These are phyloP conservation scores for Dicyrtoma fusca DNA, from an alignment of 2,888 invertebrate genomes.

Conservation along the genomic window DNA sequence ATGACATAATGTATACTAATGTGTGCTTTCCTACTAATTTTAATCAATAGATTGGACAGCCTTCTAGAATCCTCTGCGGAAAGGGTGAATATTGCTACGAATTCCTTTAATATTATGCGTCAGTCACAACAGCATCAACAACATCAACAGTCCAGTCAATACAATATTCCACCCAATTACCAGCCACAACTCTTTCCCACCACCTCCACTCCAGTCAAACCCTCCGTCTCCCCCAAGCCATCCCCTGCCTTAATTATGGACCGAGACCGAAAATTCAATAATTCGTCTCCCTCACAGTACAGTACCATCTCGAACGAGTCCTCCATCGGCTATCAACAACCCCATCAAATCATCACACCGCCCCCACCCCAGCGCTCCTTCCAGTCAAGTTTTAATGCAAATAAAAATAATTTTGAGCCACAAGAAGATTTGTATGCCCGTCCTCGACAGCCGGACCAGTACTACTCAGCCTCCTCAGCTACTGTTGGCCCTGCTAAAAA, in stretches of 20 bases:
- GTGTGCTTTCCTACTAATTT: conserved; percentile 2
- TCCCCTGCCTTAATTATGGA: conserved; percentile 40
- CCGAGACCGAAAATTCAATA: conserved; percentile 52
- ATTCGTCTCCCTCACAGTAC: conserved; percentile 51
- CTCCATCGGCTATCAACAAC: conserved; percentile 41
- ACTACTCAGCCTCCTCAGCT: conserved; percentile 50
- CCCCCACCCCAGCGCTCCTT: conserved; percentile 15
- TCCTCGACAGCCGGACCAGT: conserved; percentile 52
- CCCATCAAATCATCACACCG: neutral
- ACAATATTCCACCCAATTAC: conserved; percentile 27
- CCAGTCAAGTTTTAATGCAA: conserved; percentile 31
- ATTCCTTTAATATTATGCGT: conserved; percentile 54
- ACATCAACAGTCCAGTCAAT: conserved; percentile 39
- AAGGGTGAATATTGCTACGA: conserved; percentile 53
- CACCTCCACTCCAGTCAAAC: conserved; percentile 51
- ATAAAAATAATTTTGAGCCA: conserved; percentile 31
- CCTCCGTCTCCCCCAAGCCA: conserved; percentile 54
- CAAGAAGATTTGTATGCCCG: conserved; percentile 53
- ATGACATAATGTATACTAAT: too few species aligned
- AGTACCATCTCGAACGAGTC: conserved; percentile 54
- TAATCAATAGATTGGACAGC: conserved; percentile 49
- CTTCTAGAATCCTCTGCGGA: conserved; percentile 54
- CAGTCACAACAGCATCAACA: conserved; percentile 36
- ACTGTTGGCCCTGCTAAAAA: conserved; percentile 48
- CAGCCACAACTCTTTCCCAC: conserved; percentile 31